Evolutionary conservation across 2,113 vertebrate genomes (phyloP).

Genomic region (Acrocephalus arundinaceus): DNA sequence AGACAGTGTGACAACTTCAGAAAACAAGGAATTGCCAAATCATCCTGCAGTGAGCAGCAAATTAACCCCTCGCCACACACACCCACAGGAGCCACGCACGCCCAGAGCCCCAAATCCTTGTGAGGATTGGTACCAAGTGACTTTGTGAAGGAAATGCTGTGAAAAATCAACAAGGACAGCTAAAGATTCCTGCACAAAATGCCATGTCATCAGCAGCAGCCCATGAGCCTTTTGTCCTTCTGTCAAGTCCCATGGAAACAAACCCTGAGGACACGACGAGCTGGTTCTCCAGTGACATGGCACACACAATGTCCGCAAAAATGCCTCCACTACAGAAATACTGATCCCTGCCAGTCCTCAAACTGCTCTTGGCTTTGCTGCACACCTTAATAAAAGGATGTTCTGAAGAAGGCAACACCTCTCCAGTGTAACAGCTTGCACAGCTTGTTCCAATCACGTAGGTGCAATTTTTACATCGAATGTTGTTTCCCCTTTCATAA

Average conservation of each 20-base stretch:
- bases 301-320: neutral
- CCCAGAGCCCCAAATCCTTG: neutral
- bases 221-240: neutral
- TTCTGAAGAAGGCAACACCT: neutral
- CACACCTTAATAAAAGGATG: neutral
- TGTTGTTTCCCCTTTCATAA: neutral
- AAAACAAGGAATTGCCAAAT: neutral
- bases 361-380: neutral
- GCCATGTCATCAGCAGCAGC: neutral
- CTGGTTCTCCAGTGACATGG: rapidly evolving
- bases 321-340: neutral
- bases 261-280: rapidly evolving
- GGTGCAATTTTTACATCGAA: neutral
- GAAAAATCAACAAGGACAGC: neutral
- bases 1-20: neutral
- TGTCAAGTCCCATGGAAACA: neutral
- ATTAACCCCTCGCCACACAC: neutral
- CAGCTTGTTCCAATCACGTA: neutral
- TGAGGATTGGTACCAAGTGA: neutral
- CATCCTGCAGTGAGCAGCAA: neutral
- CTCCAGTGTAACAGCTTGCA: neutral
- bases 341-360: neutral
- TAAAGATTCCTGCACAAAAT: neutral
- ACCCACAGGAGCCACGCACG: rapidly evolving
- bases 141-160: neutral